Conservation (phyloP, 1,140 invertebrate genomes). For the Asobara japonica region DNA sequence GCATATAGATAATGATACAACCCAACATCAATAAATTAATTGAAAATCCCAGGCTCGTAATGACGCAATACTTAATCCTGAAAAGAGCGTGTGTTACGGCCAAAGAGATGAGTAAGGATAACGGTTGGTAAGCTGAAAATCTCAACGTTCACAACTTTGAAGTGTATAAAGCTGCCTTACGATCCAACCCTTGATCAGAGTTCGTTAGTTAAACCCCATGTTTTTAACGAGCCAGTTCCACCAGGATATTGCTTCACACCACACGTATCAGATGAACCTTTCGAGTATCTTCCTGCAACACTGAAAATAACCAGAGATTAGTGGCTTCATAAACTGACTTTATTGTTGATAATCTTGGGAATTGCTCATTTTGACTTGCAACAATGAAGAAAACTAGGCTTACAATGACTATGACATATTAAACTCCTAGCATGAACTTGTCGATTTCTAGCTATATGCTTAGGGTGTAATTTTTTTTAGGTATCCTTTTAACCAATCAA, state of each 20-base stretch:
- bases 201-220: background rate
- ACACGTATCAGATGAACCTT: background rate
- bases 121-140: background rate
- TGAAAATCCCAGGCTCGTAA: background rate
- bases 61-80: background rate
- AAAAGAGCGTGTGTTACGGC: background rate
- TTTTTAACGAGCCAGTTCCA: background rate
- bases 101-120: background rate
- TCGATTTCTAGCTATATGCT: too few species aligned
- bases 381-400: background rate
- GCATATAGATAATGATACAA: too few species aligned
- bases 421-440: too few species aligned
- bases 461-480: too few species aligned
- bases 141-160: background rate
- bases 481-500: too few species aligned
- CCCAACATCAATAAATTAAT: too few species aligned
- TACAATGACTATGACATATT: too few species aligned
- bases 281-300: background rate
- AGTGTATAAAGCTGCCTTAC: background rate
- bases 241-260: background rate
- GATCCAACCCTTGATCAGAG: background rate
- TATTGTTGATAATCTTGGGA: background rate
- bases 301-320: background rate
- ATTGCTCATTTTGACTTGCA: background rate
- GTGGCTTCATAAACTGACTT: background rate